These are phyloP conservation scores for Xenopus petersii DNA, from an alignment of 2,797 vertebrate species.

Conservation along the genomic window DNA sequence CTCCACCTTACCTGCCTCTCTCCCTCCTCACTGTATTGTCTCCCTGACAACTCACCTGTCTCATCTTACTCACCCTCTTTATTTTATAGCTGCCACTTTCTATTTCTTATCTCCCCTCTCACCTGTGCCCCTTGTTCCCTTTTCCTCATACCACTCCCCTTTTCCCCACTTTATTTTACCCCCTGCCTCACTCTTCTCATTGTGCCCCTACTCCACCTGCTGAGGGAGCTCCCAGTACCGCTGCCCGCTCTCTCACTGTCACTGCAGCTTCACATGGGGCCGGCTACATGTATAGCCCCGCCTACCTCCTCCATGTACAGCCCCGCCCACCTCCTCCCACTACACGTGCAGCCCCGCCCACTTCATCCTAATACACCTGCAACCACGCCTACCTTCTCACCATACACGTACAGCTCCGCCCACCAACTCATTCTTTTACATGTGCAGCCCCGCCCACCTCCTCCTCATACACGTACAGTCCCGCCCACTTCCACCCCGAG, in stretches of 20 bases:
- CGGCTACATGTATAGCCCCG: slow-evolving; percentile 29
- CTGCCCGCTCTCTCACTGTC: slow-evolving; percentile 17
- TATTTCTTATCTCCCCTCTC: too few species aligned
- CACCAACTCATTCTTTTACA: slow-evolving; percentile 4
- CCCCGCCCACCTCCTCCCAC: slow-evolving; percentile 24
- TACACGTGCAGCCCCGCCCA: slow-evolving; percentile 24
- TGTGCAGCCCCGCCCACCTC: slow-evolving; percentile 25
- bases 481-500: slow-evolving; percentile 26
- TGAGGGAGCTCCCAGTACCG: neutral
- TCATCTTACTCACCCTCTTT: too few species aligned
- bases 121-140: too few species aligned
- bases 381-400: slow-evolving; percentile 18
- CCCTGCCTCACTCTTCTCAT: slow-evolving; percentile 18
- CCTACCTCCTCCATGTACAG: slow-evolving; percentile 17
- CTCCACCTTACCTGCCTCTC: neutral
- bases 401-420: slow-evolving; percentile 20
- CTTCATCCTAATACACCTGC: neutral
- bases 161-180: slow-evolving; percentile 17
- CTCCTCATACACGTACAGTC: slow-evolving; percentile 1
- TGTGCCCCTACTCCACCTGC: slow-evolving; percentile 14
- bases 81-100: too few species aligned
- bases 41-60: too few species aligned
- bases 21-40: slow-evolving; percentile 31
- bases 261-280: slow-evolving; percentile 27
- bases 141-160: neutral